Percentiles rank a stretch among this genome's conserved stretches.
These are phyloP conservation scores for Orientallactaga sibirica DNA, from an alignment of 2,797 vertebrate species.

Conservation along the genomic window DNA sequence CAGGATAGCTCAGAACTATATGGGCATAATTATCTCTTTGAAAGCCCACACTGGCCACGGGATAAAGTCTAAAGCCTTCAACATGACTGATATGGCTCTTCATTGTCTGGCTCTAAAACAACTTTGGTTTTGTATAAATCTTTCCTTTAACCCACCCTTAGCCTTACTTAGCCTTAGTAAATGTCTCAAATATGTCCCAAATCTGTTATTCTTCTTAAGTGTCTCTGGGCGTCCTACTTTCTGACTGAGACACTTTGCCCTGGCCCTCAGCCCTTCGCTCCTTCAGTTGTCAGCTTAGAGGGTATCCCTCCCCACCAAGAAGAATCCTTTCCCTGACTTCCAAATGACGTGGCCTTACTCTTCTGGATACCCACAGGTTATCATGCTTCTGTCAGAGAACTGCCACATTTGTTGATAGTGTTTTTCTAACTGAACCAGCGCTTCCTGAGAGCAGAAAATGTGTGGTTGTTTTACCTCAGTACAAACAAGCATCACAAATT, in stretches of 20 bases:
- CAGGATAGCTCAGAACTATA: background rate
- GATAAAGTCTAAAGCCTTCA: background rate
- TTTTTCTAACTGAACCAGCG: background rate
- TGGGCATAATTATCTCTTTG: background rate
- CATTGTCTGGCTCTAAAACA: background rate
- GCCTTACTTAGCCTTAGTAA: background rate
- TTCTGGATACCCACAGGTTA: background rate
- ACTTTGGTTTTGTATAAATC: background rate
- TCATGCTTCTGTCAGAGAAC: background rate
- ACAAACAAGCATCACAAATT: conserved; percentile 17
- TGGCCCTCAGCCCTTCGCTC: background rate
- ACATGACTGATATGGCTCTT: background rate
- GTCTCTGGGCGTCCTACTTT: background rate
- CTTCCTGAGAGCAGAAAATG: background rate
- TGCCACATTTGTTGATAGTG: background rate
- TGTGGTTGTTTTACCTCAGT: background rate
- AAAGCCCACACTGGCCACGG: background rate
- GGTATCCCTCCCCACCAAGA: too few relatives aligned
- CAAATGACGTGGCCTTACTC: background rate
- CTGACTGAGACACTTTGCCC: background rate
- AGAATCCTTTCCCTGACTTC: background rate
- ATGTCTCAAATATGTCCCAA: background rate
- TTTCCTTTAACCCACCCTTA: conserved; percentile 6
- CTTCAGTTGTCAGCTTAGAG: background rate
- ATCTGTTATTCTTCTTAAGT: background rate